Evolutionary conservation across 2,888 invertebrate species (phyloP), one percentile per base, ranked within the genome.

Genomic region (Scaptomyza flava): DNA sequence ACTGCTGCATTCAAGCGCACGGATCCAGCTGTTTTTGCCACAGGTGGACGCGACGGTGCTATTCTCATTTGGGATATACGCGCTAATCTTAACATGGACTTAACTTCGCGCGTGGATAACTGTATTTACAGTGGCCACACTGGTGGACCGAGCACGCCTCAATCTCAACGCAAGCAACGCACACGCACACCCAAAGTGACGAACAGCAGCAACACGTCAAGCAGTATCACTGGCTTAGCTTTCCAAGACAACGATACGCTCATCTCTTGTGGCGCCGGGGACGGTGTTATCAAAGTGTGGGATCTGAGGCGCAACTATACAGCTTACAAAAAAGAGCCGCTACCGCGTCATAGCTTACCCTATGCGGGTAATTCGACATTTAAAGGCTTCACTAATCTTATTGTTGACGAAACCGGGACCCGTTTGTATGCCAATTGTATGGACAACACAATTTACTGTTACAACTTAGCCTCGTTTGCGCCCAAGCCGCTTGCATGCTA

Each of bases 231-330:
- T 0, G 95, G 96, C 7, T 93, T 98, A 14, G 95, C 94, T 1
- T 98, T 97, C 92, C 96, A 96, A 91, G 95, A 97, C 91, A 95
- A 95, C 65, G 91, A 94, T 72, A 95, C 95, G 5, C 93, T 98
- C 2, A 93, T 97, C 46, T 97, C 98, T 0, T 96, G 97, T 88
- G 97, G 97, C 1, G 96, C 97, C 60, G 96, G 96, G 45, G 98
- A 98, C 92, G 97, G 97, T 0, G 92, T 95, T 71, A 95, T 98
- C 59, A 97, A 97, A 92, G 94, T 96, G 2, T 97, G 97, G 97
- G 98, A 98, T 91, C 90, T 97, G 31, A 93, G 98, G 34, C 96
- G 96, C 89, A 96, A 95, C 87, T 97, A 97, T 90, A 94, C 93
- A 11, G 93, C 93, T 5, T 94, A 94, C 80, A 95, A 94, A 86